Evolutionary conservation across 1,140 invertebrate genomes (phyloP).

Genomic region (Nasonia giraulti): DNA sequence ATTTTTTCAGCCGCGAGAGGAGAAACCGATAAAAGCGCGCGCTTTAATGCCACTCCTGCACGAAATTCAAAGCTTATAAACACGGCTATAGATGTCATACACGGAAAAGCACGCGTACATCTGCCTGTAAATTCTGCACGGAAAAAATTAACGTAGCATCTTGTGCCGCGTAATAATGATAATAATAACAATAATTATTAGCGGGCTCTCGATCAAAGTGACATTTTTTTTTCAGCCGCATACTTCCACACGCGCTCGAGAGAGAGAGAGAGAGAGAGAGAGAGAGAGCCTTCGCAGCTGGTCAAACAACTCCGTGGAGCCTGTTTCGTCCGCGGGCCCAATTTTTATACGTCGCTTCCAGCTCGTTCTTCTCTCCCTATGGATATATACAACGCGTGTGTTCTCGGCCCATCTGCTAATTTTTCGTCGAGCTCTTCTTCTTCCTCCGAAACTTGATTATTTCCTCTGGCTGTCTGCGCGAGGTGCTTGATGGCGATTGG

Average conservation of each 20-base stretch:
- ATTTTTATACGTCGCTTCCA: constrained; percentile 21
- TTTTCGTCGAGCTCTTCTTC: neutral
- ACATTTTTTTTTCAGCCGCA: neutral
- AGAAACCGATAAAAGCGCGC: no score
- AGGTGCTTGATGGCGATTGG: no score
- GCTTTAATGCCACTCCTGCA: no score
- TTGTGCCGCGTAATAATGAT: neutral
- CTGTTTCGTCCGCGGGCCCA: constrained; percentile 37
- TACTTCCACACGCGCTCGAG: neutral
- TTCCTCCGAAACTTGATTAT: neutral
- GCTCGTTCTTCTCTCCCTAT: neutral
- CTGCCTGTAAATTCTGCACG: no score
- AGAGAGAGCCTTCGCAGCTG: constrained; percentile 23
- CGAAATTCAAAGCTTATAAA: no score
- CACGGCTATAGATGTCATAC: no score
- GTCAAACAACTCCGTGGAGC: constrained; percentile 46
- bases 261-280: neutral
- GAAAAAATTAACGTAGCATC: no score
- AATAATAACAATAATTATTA: neutral
- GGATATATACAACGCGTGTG: neutral
- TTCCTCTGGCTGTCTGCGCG: neutral
- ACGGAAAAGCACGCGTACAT: no score
- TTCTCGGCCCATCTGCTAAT: neutral
- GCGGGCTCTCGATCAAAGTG: neutral
- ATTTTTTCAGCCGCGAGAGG: no score